phyloP scores from a whole-genome alignment of 2,888 invertebrate species.

The Anagyrus pseudococci region DNA sequence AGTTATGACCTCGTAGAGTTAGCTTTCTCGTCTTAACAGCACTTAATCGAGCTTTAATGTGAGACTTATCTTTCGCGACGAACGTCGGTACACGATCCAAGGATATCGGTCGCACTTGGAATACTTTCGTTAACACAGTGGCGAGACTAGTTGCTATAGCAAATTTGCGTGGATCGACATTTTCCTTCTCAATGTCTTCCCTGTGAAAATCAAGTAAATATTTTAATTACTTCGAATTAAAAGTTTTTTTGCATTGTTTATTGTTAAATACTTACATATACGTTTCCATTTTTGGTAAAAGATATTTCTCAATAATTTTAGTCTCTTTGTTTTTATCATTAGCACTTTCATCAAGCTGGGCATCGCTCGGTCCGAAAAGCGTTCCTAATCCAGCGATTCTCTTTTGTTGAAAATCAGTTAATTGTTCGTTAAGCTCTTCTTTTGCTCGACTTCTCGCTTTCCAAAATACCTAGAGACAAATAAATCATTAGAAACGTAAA shows the following conservation, averaged over 20 bases:
- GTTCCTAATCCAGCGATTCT: constrained; percentile 87
- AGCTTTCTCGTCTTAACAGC: constrained; percentile 76
- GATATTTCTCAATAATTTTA: constrained; percentile 75
- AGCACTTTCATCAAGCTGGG: constrained; percentile 78
- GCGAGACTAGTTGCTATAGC: constrained; percentile 81
- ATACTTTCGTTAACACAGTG: constrained; percentile 80
- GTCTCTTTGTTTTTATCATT: constrained; percentile 80
- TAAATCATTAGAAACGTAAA: constrained; percentile 9
- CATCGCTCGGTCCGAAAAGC: constrained; percentile 87
- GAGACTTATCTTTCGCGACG: constrained; percentile 83
- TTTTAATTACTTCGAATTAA: constrained; percentile 4
- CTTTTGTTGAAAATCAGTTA: constrained; percentile 88
- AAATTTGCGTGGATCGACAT: constrained; percentile 68
- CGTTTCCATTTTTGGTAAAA: constrained; percentile 76
- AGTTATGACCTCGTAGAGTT: constrained; percentile 87
- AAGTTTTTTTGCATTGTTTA: constrained; percentile 2
- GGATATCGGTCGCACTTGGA: constrained; percentile 70
- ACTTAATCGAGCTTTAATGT: constrained; percentile 69
- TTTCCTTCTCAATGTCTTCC: constrained; percentile 71
- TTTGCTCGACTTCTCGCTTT: constrained; percentile 86
- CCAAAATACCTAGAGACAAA: constrained; percentile 71
- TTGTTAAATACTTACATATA: constrained; percentile 66
- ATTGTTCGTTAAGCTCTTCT: constrained; percentile 79
- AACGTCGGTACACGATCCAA: constrained; percentile 83
- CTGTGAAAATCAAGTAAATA: constrained; percentile 55